Percentiles rank a stretch among this genome's conserved stretches.
These are phyloP conservation scores for Melanerpes formicivorus DNA, from an alignment of 2,113 vertebrate species.

Conservation along the genomic window DNA sequence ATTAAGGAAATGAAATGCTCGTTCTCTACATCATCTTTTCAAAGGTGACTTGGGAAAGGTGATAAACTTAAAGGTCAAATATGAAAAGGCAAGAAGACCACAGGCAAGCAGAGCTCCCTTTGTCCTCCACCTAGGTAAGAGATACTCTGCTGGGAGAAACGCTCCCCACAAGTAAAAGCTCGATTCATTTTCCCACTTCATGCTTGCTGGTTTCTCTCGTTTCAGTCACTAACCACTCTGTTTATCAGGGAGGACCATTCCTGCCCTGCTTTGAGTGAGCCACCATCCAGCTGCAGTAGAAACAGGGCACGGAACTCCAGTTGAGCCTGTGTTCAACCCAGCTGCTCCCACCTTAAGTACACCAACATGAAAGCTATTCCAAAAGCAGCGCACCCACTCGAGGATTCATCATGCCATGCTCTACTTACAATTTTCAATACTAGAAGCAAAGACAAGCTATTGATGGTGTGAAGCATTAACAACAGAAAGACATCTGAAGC, in stretches of 20 bases:
- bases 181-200: not conserved
- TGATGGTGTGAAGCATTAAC: constrained; percentile 20
- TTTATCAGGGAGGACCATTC: not conserved
- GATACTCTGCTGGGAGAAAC: not conserved
- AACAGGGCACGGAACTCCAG: not conserved
- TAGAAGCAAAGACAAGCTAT: constrained; percentile 47
- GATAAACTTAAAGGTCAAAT: not conserved
- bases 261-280: not conserved
- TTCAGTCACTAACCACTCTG: not conserved
- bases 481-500: constrained; percentile 16
- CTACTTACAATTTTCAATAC: constrained; percentile 30
- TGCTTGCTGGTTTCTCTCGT: not conserved
- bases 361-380: not conserved
- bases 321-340: not conserved
- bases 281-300: not conserved
- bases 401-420: constrained; percentile 58
- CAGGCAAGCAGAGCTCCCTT: not conserved
- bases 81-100: not conserved
- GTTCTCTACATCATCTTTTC: not conserved
- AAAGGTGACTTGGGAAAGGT: not conserved
- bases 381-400: not conserved
- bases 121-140: not conserved
- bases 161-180: not conserved
- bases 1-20: not conserved
- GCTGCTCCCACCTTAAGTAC: not conserved